Conservation (phyloP, 2,797 vertebrate genomes). For the Chlorospingus semifuscus region DNA sequence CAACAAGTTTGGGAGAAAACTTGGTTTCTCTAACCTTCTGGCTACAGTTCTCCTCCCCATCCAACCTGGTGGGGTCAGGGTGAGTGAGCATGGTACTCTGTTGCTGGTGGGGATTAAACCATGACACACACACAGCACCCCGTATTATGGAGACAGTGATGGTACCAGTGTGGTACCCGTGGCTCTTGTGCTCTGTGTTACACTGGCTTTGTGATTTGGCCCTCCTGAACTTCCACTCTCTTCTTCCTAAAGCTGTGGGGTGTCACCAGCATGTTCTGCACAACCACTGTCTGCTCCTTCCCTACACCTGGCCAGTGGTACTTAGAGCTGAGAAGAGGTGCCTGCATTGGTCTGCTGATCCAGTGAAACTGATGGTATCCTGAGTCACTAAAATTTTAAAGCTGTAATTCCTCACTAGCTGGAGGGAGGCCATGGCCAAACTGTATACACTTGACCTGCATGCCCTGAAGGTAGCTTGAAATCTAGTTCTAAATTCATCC, state of each 20-base stretch:
- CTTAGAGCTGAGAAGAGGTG: neutral
- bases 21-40: neutral
- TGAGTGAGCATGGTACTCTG: neutral
- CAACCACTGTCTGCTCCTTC: neutral
- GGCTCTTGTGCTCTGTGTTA: neutral
- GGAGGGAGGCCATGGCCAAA: neutral
- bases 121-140: neutral
- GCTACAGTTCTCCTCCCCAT: neutral
- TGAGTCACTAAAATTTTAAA: neutral
- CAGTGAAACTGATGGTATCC: neutral
- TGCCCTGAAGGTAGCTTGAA: neutral
- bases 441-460: neutral
- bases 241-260: neutral
- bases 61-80: fast-evolving
- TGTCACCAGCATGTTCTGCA: neutral
- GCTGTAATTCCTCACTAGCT: neutral
- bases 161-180: neutral
- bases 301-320: neutral
- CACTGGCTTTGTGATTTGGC: neutral
- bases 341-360: neutral
- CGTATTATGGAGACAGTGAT: neutral
- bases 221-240: neutral
- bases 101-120: neutral
- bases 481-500: neutral
- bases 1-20: neutral